These are phyloP conservation scores for Branchellion lobata DNA, from an alignment of 2,888 invertebrate species.

Conservation along the genomic window DNA sequence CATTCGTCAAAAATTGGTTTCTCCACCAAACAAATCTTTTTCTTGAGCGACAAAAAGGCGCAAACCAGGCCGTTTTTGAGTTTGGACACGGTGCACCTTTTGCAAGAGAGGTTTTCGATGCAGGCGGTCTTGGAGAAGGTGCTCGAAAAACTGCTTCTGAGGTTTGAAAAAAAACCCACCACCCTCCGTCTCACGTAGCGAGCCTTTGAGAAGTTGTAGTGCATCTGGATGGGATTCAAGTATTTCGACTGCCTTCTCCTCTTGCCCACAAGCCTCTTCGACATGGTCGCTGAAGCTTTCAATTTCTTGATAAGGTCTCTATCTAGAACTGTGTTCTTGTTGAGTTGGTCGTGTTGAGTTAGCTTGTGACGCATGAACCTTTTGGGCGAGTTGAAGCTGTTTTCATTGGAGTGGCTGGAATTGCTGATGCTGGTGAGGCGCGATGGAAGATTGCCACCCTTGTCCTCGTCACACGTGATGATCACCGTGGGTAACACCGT, in stretches of 20 bases:
- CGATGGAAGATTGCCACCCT: slow-evolving; percentile 19
- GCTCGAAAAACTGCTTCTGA: slow-evolving; percentile 5
- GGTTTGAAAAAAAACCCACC: neutral
- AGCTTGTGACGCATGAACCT: too few relatives aligned
- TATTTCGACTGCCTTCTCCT: neutral
- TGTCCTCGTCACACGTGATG: slow-evolving; percentile 29
- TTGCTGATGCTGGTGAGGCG: too few relatives aligned
- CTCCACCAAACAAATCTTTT: neutral
- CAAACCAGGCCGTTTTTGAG: neutral
- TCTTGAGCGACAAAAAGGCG: neutral
- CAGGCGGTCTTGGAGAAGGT: neutral
- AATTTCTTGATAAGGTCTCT: neutral
- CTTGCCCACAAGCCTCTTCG: neutral
- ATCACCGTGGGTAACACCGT: slow-evolving; percentile 19
- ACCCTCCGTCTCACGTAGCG: neutral
- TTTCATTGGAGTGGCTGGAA: neutral
- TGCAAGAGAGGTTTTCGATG: neutral
- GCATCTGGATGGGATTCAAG: neutral
- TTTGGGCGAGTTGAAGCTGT: neutral
- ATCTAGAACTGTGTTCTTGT: neutral
- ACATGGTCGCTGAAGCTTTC: neutral
- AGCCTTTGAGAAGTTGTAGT: neutral
- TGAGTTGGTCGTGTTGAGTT: neutral
- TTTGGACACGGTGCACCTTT: neutral
- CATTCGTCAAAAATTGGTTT: slow-evolving; percentile 57